Base-by-base conservation (phyloP, 1,140 invertebrate genomes). In the Ganaspis sp. region DNA sequence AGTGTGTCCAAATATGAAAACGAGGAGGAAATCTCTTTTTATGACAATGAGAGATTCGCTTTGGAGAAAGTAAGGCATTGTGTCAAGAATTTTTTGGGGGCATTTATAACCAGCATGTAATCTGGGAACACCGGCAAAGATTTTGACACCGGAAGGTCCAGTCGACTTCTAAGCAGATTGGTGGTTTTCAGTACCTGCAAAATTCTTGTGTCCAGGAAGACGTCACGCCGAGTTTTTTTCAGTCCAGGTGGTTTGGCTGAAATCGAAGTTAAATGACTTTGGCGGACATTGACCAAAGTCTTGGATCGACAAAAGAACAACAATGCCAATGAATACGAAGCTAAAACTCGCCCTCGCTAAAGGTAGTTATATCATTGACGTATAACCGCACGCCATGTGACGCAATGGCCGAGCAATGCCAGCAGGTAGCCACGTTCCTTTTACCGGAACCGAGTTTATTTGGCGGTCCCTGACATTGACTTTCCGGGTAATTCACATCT, bases 351-450 rank as follows among this genome's bases (percentile, higher is more conserved):
- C 58, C 58, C 58, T 64, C 58, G 58, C 58, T 26, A 64, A 29
- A 21, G 58, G 58, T 64, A 29, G 58, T 64, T 64, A 64, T 29
- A 64, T 64, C 58, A 64, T 64, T 64, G 58, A 64, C 58, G 11
- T 64, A 34, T 29, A 64, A 64, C 58, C 58, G 58, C 58, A 64
- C 58, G 26, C 58, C 58, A 64, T 64, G 58, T 64, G 58, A 64
- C 58, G 58, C 58, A 64, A 64, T 64, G 15, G 23, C 58, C 26
- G 23, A 15, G 23, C 58, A 26, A 64, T 64, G 58, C 8, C 58
- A 64, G 58, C 58, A 64, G 58, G 58, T 64, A 64, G 58, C 58
- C 58, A 64, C 58, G 23, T n/a, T 64, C 26, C 58, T 64, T 64
- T 29, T 64, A 29, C 58, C 58, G 58, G 58, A 64, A 64, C 58